phyloP scores from a whole-genome alignment of 2,797 vertebrate species.

The Ctenosaura bakeri region DNA sequence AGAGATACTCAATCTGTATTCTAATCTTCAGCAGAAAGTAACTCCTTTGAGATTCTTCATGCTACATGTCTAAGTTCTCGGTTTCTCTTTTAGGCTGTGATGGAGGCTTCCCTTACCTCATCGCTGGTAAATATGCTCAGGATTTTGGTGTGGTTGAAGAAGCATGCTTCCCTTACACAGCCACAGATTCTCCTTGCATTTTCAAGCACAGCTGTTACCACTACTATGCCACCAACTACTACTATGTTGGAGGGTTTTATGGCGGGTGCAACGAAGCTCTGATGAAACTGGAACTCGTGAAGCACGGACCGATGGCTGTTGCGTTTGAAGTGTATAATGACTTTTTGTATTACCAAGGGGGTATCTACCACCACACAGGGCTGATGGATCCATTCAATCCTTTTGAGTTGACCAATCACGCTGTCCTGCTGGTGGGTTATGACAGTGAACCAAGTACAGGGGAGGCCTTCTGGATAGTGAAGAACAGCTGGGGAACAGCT shows the following conservation, averaged over 20 bases:
- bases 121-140: constrained; percentile 91
- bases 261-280: constrained; percentile 93
- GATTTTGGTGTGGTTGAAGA: constrained; percentile 96
- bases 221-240: constrained; percentile 88
- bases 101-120: constrained; percentile 96
- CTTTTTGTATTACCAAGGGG: constrained; percentile 89
- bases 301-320: constrained; percentile 88
- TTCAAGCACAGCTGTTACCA: constrained; percentile 80
- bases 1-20: too few species aligned
- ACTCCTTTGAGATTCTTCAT: neutral
- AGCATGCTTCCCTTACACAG: constrained; percentile 89
- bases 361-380: constrained; percentile 94
- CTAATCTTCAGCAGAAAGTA: neutral
- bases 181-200: constrained; percentile 81
- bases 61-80: neutral
- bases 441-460: constrained; percentile 85
- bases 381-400: constrained; percentile 88
- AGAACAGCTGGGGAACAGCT: constrained; percentile 92
- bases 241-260: constrained; percentile 96
- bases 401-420: constrained; percentile 96
- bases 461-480: constrained; percentile 92
- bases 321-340: constrained; percentile 93
- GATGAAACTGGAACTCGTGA: constrained; percentile 94
- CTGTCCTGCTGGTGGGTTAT: constrained; percentile 94
- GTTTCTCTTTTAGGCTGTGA: constrained; percentile 86